These are phyloP conservation scores for Acleris cristana DNA, from an alignment of 2,888 invertebrate species.

Conservation along the genomic window DNA sequence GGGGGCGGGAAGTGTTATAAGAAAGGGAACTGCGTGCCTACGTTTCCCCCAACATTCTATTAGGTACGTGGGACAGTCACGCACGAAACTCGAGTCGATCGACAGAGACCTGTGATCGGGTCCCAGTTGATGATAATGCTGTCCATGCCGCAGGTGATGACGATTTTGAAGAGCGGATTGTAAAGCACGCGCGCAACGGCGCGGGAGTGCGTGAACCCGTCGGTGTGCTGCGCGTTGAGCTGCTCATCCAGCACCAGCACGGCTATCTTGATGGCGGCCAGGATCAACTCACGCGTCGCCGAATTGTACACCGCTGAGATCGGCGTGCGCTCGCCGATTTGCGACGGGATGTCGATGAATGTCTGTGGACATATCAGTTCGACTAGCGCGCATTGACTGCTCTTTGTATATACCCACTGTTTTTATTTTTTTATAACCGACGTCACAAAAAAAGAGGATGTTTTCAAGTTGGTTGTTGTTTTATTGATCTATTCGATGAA, in stretches of 20 bases:
- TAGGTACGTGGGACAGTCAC: too few species aligned
- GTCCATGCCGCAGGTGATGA: constrained; percentile 91
- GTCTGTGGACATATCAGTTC: constrained; percentile 69
- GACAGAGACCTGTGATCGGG: constrained; percentile 83
- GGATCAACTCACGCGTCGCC: constrained; percentile 85
- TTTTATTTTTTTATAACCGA: too few species aligned
- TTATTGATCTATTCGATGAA: too few species aligned
- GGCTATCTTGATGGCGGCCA: constrained; percentile 87
- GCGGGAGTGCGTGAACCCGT: constrained; percentile 88
- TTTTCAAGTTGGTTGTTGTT: too few species aligned
- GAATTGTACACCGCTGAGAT: constrained; percentile 86
- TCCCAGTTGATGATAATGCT: constrained; percentile 94
- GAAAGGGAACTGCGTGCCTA: too few species aligned
- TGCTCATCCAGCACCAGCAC: constrained; percentile 86
- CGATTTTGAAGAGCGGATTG: constrained; percentile 88
- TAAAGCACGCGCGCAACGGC: constrained; percentile 89
- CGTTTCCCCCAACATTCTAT: too few species aligned
- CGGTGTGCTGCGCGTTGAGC: constrained; percentile 87
- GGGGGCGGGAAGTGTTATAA: too few species aligned
- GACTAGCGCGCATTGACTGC: too few species aligned
- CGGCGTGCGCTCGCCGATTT: constrained; percentile 85
- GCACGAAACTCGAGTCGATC: too few species aligned
- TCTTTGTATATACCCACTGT: too few species aligned
- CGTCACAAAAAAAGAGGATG: too few species aligned
- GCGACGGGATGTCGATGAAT: constrained; percentile 85